Conservation (phyloP, 2,113 vertebrate species). For the Campylomormyrus tamandua region DNA sequence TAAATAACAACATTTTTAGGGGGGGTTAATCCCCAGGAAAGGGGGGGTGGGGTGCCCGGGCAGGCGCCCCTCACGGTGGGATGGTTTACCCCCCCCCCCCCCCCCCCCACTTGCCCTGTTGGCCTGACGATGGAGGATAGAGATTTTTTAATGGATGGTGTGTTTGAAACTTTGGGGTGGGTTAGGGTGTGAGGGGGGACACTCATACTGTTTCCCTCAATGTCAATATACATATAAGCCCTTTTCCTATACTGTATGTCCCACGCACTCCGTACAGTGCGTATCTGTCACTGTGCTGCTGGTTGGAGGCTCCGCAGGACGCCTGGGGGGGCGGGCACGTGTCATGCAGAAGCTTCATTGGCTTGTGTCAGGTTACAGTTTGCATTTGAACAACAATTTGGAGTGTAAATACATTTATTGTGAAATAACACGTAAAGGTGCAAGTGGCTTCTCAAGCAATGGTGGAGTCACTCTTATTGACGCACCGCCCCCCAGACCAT, state of each 20-base stretch:
- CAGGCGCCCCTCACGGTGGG: too few species aligned
- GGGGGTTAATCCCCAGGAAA: too few species aligned
- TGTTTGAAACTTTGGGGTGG: not conserved
- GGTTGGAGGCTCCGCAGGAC: not conserved
- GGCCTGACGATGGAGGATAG: not conserved
- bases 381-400: constrained; percentile 54
- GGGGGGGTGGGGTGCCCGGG: too few species aligned
- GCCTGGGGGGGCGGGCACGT: constrained; percentile 18
- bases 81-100: not conserved
- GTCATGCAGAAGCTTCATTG: constrained; percentile 57
- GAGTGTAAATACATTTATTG: constrained; percentile 57
- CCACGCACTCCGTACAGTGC: not conserved
- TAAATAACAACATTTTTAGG: too few species aligned
- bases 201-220: not conserved
- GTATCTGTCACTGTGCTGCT: constrained; percentile 9
- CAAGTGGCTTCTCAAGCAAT: constrained; percentile 31
- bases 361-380: constrained; percentile 45
- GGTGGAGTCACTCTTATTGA: not conserved
- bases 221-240: not conserved
- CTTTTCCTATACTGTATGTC: not conserved
- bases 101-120: not conserved
- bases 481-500: not conserved
- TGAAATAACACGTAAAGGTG: constrained; percentile 53
- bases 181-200: not conserved
- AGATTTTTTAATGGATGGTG: not conserved